A percentile compares a stretch with the other conserved stretches of the same genome.
phyloP scores from a whole-genome alignment of 2,113 vertebrate genomes.

The Nanger granti region DNA sequence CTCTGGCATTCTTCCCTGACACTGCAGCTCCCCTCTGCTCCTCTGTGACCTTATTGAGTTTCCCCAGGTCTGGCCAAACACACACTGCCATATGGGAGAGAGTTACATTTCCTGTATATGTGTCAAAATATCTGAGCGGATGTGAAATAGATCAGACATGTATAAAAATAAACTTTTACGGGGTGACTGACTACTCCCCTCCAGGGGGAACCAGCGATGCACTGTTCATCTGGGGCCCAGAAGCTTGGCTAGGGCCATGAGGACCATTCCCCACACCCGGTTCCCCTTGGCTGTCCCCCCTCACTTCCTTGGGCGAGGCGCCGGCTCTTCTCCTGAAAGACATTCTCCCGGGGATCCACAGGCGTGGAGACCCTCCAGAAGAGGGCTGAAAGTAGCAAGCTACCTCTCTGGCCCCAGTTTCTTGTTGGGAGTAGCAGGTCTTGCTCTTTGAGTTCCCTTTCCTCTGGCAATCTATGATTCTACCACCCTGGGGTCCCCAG shows the following conservation, averaged over 20 bases:
- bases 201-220: conserved; percentile 45
- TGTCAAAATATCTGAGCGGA: conserved; percentile 73
- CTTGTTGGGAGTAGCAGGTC: neutral
- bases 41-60: conserved; percentile 64
- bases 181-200: conserved; percentile 67
- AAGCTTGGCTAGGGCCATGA: conserved; percentile 55
- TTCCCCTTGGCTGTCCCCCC: neutral
- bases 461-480: neutral
- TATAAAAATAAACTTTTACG: conserved; percentile 74
- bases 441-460: neutral
- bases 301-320: neutral
- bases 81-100: conserved; percentile 63
- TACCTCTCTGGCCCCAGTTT: neutral
- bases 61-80: conserved; percentile 53
- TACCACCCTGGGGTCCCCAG: neutral
- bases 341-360: neutral
- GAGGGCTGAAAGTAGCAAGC: neutral
- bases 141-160: conserved; percentile 74
- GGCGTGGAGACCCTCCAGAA: neutral
- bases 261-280: neutral
- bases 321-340: neutral
- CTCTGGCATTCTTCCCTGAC: conserved; percentile 43
- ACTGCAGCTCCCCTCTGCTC: conserved; percentile 25
- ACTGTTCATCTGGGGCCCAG: conserved; percentile 71
- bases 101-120: conserved; percentile 68